Evolutionary conservation across 2,113 vertebrate species (phyloP).

Genomic region (Cavia aperea): DNA sequence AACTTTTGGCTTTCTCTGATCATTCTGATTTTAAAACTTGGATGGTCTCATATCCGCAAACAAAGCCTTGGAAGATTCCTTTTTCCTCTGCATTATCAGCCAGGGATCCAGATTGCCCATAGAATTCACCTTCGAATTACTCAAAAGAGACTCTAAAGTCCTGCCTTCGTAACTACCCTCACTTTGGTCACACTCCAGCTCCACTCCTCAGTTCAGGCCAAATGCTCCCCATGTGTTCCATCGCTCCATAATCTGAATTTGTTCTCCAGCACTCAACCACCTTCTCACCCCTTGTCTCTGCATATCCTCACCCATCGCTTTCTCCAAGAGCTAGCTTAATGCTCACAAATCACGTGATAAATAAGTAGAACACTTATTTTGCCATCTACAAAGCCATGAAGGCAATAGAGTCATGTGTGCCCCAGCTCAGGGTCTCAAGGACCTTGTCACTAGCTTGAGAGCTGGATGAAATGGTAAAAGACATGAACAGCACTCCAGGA

Average conservation of each 20-base stretch:
- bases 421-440: not conserved
- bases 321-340: not conserved
- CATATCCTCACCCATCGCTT: not conserved
- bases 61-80: not conserved
- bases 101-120: not conserved
- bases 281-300: not conserved
- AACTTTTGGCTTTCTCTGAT: conserved; percentile 6
- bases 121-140: not conserved
- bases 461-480: not conserved
- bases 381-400: not conserved
- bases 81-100: not conserved
- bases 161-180: not conserved
- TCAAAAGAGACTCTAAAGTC: not conserved
- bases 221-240: not conserved
- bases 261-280: not conserved
- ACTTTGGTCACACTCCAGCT: not conserved
- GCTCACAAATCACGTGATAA: not conserved
- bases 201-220: not conserved
- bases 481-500: not conserved
- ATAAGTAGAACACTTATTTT: not conserved
- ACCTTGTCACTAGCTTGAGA: not conserved
- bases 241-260: not conserved
- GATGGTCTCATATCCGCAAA: not conserved
- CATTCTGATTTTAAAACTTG: not conserved
- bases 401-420: not conserved